Base-by-base conservation (phyloP, 2,888 invertebrate species). In the Melanotus villosus region DNA sequence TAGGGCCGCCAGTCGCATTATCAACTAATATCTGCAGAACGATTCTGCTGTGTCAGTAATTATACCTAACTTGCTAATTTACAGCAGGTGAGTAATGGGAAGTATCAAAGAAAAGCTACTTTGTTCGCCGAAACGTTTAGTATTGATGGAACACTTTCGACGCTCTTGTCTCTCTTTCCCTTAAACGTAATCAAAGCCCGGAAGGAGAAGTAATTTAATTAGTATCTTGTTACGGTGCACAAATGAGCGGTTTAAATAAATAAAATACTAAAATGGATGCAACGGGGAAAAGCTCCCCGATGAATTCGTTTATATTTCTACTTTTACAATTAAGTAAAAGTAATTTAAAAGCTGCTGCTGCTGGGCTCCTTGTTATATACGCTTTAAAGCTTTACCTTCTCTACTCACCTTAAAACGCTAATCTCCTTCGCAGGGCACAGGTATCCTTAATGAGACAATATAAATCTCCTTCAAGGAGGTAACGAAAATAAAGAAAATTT, bases 11-110 rank as follows among this genome's bases (percentile, higher is more conserved):
- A 70, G 73, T 71, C 70, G 75, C 71, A 75, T 77, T 77, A 77
- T 77, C 77, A 74, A 76, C 75, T 76, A 74, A 75, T 74, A 75
- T 75, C 75, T 75, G 58, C 68, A 63, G 72, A 75, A 72, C 66
- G 70, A 73, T 71, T 72, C 69, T 67, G 70, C 71, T 71, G 71
- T 70, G 71, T 65, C 72, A 70, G 71, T 76, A 76, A 76, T 76
- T 76, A 73, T 71, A 69, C 62, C 67, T 65, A 70, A 70, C 70
- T 74, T 68, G 69, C 67, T 72, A 71, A 73, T 68, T 70, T 73
- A 65, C 68, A 65, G 64, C 67, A 71, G 73, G 70, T 68, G 65
- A 71, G 67, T 66, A 68, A 73, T 67, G 73, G 63, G 57, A 65
- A 58, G 50, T 58, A 38, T 65, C 65, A 58, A 65, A 41, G 64